Base-by-base conservation (phyloP, 2,113 vertebrate genomes). In the Rhagologus leucostigma region DNA sequence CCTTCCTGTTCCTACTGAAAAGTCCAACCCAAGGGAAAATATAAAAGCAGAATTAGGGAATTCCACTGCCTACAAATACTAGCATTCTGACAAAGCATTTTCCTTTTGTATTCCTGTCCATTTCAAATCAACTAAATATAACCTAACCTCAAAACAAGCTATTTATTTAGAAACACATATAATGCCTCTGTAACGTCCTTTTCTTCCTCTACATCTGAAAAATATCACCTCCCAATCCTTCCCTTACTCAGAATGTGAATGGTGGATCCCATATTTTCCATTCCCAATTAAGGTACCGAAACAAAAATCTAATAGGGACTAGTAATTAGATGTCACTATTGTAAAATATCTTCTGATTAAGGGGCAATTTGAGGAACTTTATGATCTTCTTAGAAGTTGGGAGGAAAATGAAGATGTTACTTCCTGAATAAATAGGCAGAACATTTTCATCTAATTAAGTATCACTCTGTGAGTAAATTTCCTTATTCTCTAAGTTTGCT, bases 71-170 rank as follows among this genome's bases (percentile, higher is more conserved):
- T 42, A 85, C 39, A 84, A 87, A 79, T 13, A 46, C 4, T 13
- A 55, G 11, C 29, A 63, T 79, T 76, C 14, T 30, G 22, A 78
- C 18, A 74, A 74, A 35, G 60, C 7, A 68, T 76, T 71, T 75
- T 84, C 29, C n/a, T 41, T 59, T 41, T 3, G 1, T 30, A 67
- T 57, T 33, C 41, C 27, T 39, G 10, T 17, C 29, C 0, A 0
- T 62, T 91, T 91, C 39, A 81, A 86, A 67, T 32, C n/a, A 79
- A 74, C 19, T 16, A 80, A 64, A 78, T 20, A 24, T 11, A 52
- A 73, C 8, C 17, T 79, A 71, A 82, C 12, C 8, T 35, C 39
- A 75, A 90, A 89, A 35, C 10, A 85, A 70, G 30, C 3, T 19
- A 59, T 35, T 64, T 69, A 52, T 12, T 63, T 56, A 49, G 14